A percentile compares a stretch with the other conserved stretches of the same genome.
Evolutionary conservation across 2,113 vertebrate species (phyloP).

Genomic region (Cyanoderma ruficeps): DNA sequence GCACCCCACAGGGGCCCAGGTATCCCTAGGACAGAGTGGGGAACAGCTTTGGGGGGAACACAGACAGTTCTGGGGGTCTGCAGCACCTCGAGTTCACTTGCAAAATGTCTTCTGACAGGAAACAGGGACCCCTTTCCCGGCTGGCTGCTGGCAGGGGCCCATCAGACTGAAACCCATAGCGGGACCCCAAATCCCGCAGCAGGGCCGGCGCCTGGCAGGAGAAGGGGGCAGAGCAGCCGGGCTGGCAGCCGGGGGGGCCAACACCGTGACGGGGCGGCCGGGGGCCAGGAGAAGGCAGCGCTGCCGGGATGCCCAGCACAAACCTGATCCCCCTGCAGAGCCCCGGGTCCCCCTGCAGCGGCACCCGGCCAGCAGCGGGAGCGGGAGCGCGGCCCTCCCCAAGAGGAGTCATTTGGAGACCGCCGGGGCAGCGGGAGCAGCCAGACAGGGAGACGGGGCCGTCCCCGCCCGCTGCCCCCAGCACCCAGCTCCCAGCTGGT

Average conservation of each 20-base stretch:
- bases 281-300: not conserved
- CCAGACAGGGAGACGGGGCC: conserved; percentile 67
- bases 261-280: fast-evolving
- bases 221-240: not conserved
- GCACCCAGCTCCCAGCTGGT: conserved; percentile 91
- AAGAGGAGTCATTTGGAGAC: conserved; percentile 76
- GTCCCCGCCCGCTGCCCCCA: conserved; percentile 76
- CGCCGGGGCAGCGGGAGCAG: conserved; percentile 57
- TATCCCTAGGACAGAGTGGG: too few species aligned
- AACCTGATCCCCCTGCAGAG: not conserved
- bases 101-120: not conserved
- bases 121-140: not conserved
- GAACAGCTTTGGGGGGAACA: too few species aligned
- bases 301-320: not conserved
- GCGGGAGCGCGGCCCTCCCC: conserved; percentile 25
- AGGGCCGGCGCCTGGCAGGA: not conserved
- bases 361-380: not conserved
- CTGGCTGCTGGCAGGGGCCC: not conserved
- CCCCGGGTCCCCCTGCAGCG: not conserved
- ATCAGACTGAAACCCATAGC: fast-evolving
- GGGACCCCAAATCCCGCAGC: not conserved
- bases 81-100: not conserved
- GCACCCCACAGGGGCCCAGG: not conserved
- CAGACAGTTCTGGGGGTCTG: too few species aligned
- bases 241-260: too few species aligned